Evolutionary conservation across 2,113 vertebrate genomes (phyloP).

Genomic region (Lagopus muta): DNA sequence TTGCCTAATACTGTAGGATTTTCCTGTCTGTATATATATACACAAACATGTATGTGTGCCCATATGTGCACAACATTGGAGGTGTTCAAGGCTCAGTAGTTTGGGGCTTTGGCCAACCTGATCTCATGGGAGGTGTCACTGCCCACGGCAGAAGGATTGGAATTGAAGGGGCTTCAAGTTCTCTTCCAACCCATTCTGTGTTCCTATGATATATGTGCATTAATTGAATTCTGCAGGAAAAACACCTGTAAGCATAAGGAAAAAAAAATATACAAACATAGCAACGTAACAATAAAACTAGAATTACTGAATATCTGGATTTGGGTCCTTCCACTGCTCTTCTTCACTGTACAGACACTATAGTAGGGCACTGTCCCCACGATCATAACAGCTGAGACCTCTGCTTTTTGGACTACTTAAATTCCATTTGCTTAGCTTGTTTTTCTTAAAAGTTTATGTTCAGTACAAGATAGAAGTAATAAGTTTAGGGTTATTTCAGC

Average conservation of each 20-base stretch:
- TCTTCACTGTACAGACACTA: fast-evolving
- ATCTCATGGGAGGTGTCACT: neutral
- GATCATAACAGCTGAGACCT: neutral
- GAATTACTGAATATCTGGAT: neutral
- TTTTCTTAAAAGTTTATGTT: neutral
- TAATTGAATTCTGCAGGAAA: neutral
- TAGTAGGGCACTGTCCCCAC: fast-evolving
- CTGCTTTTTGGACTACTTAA: neutral
- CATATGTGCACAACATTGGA: neutral
- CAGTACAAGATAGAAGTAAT: neutral
- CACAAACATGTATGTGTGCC: fast-evolving
- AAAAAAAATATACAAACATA: neutral
- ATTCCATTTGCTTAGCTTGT: neutral
- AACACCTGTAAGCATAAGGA: neutral
- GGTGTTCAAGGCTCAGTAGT: neutral
- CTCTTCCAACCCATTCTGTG: neutral
- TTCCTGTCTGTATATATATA: neutral
- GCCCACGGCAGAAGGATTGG: neutral
- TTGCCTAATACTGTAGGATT: neutral
- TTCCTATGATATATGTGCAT: neutral
- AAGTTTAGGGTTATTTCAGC: neutral
- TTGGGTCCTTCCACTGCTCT: neutral
- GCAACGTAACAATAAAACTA: neutral
- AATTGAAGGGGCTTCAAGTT: neutral
- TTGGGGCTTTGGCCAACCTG: neutral